Evolutionary conservation across 2,888 invertebrate genomes (phyloP), one percentile per base, ranked within the genome.

Genomic region (Panzeria rudis): DNA sequence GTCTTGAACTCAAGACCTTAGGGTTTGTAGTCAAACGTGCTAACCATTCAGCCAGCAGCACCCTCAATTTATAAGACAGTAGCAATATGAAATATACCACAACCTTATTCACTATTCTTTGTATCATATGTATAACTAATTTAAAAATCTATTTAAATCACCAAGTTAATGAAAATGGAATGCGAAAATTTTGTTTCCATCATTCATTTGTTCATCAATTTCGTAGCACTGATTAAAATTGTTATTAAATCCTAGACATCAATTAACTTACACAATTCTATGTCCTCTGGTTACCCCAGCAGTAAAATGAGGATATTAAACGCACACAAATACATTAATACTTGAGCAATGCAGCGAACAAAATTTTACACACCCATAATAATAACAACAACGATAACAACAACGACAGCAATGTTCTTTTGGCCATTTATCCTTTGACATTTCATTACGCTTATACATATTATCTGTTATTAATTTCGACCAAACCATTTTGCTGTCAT

Each of bases 401-500:
- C 52, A 38, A 15, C 50, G 68, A 69, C 61, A 62, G 35, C 35
- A 23, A 20, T 44, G 69, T 59, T 44, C 47, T 59, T 81, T 71
- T 71, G 17, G 62, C 52, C 44, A 78, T 73, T 68, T 62, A 81
- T 85, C 75, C 73, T 82, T 82, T 85, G 81, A 85, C 85, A 82
- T 85, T 85, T 85, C 81, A 82, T 85, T 82, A 82, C 52, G 78
- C 75, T 85, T 78, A 61, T 56, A 13, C 25, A 52, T 75, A 82
- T 85, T 82, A 85, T 79, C 75, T 75, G 78, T 79, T 82, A 85
- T 82, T 85, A 82, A 82, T 79, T 82, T 82, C 69, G 78, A 85
- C 78, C 82, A 75, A 85, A 82, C 68, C 69, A 78, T 85, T 82
- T 85, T 79, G 71, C 82, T 85, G 85, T 76, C 85, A 82, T 75